A percentile compares a stretch with the other conserved stretches of the same genome.
These are phyloP conservation scores for Branchipolynoe longqiensis DNA, from an alignment of 2,888 invertebrate genomes.

Conservation along the genomic window DNA sequence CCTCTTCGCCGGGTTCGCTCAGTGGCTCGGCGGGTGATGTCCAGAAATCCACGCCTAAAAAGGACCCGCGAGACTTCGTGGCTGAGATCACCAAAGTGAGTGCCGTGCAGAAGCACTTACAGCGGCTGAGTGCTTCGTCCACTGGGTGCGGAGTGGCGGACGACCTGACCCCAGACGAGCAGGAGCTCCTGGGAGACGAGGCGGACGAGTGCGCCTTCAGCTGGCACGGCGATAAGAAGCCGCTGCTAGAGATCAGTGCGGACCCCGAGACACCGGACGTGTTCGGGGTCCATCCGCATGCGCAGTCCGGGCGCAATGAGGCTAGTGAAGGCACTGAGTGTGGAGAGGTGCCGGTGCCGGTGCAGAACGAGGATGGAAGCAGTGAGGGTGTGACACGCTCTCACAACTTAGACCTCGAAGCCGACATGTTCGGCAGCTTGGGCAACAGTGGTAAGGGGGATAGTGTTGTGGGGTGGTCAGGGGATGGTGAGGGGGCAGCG, in stretches of 20 bases:
- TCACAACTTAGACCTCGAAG: constrained; percentile 29
- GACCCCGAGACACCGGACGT: constrained; percentile 46
- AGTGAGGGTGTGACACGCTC: constrained; percentile 24
- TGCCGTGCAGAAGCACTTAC: constrained; percentile 7
- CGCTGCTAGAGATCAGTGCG: constrained; percentile 73
- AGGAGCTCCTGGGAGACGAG: constrained; percentile 45
- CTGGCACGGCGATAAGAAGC: constrained; percentile 77
- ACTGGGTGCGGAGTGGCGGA: constrained; percentile 28
- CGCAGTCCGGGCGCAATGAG: background rate
- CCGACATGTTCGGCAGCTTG: constrained; percentile 14
- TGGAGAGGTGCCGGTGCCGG: background rate
- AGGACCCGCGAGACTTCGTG: constrained; percentile 49
- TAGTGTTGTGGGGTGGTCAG: constrained; percentile 1
- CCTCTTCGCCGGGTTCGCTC: too few relatives aligned
- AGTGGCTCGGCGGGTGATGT: too few relatives aligned
- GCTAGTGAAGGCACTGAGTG: background rate
- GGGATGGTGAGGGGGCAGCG: background rate
- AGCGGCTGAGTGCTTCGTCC: background rate
- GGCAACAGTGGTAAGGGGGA: background rate
- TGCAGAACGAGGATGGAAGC: constrained; percentile 6
- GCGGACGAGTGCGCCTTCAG: constrained; percentile 64
- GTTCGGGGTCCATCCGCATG: background rate
- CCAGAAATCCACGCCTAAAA: background rate
- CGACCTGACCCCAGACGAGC: constrained; percentile 45
- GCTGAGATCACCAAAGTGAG: constrained; percentile 51